Percentiles rank a stretch among this genome's conserved stretches.
These are phyloP conservation scores for Liopterus haemorrhoidalis DNA, from an alignment of 2,888 invertebrate genomes.

Conservation along the genomic window DNA sequence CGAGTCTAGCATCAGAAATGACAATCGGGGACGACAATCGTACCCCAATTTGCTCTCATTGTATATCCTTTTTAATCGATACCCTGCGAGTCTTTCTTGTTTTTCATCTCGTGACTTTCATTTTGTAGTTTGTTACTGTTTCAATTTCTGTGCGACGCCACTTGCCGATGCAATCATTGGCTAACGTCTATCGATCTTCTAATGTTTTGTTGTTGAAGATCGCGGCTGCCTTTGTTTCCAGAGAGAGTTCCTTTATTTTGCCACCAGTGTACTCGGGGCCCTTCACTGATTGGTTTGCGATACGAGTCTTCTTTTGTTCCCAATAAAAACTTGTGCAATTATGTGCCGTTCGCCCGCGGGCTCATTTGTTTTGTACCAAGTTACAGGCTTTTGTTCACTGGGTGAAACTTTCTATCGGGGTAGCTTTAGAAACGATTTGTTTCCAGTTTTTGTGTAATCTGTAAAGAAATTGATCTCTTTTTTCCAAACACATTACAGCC, in stretches of 20 bases:
- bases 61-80: constrained; percentile 47
- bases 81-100: constrained; percentile 30
- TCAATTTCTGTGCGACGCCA: constrained; percentile 37
- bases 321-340: no score
- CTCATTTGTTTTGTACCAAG: constrained; percentile 6
- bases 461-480: no score
- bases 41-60: constrained; percentile 45
- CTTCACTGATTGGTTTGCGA: constrained; percentile 42
- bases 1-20: constrained; percentile 43
- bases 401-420: no score
- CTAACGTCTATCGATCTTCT: no score
- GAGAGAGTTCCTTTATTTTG: constrained; percentile 40
- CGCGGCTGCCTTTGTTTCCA: no score
- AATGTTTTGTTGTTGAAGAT: no score
- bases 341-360: constrained; percentile 1
- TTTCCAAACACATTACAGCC: no score
- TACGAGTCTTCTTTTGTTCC: no score
- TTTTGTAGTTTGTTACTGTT: constrained; percentile 45
- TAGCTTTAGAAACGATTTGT: no score
- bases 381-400: constrained; percentile 4
- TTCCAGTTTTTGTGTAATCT: no score
- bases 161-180: no score
- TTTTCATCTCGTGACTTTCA: constrained; percentile 37
- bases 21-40: constrained; percentile 47
- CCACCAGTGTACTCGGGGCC: constrained; percentile 39